phyloP scores from a whole-genome alignment of 2,113 vertebrate genomes.

The Aramus guarauna region DNA sequence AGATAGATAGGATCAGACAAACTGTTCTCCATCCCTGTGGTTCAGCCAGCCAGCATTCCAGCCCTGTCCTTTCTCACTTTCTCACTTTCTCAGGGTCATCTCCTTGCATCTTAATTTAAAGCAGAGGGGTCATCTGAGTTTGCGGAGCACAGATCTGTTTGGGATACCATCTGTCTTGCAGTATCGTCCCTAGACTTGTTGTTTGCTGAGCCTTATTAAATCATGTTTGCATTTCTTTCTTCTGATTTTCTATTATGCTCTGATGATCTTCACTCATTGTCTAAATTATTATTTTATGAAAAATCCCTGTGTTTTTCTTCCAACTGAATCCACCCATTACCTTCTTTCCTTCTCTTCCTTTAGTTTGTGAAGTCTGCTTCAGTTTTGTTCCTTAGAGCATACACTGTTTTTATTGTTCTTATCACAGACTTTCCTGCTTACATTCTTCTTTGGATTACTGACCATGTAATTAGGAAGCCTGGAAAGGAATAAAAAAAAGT shows the following conservation, averaged over 20 bases:
- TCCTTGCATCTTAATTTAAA: background rate
- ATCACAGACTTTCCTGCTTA: background rate
- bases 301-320: background rate
- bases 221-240: background rate
- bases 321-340: background rate
- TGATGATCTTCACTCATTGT: background rate
- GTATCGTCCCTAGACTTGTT: background rate
- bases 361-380: background rate
- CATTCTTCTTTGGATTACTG: background rate
- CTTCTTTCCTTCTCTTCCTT: background rate
- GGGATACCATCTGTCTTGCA: background rate
- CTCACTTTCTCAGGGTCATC: slow-evolving; percentile 20
- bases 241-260: background rate
- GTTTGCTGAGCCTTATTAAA: background rate
- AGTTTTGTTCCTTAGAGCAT: background rate
- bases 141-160: background rate
- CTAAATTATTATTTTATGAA: background rate
- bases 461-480: background rate
- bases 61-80: background rate
- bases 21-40: background rate
- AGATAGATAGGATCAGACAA: background rate
- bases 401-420: background rate
- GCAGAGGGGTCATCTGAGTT: slow-evolving; percentile 25
- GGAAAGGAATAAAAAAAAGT: background rate
- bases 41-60: background rate